phyloP scores from a whole-genome alignment of 2,113 vertebrate species.

The Heterotis niloticus region DNA sequence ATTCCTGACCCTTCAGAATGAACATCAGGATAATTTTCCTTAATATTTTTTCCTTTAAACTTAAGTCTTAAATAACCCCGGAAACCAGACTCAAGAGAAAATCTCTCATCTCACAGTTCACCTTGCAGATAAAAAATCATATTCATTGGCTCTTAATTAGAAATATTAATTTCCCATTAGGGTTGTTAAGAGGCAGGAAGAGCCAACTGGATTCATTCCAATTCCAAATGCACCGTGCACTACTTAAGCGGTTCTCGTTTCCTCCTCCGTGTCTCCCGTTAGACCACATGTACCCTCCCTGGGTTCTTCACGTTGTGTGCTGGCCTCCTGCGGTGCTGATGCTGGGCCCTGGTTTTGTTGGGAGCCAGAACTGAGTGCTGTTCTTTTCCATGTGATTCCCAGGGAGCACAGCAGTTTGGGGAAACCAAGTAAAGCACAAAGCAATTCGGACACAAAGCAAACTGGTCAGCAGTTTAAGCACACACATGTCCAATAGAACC shows the following conservation, averaged over 20 bases:
- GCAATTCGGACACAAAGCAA: too few species aligned
- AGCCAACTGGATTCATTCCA: constrained; percentile 14
- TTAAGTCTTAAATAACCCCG: not conserved
- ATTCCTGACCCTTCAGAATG: too few species aligned
- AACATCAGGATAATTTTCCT: too few species aligned
- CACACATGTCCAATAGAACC: too few species aligned
- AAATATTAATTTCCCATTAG: constrained; percentile 26
- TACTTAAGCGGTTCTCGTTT: not conserved
- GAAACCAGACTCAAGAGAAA: not conserved
- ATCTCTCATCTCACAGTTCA: not conserved
- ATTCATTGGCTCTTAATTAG: constrained; percentile 20
- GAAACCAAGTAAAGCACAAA: too few species aligned
- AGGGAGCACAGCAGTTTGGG: not conserved
- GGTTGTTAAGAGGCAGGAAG: constrained; percentile 15
- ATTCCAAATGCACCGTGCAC: not conserved
- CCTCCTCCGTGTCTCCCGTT: not conserved
- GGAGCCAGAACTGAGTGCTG: not conserved
- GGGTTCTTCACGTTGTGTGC: not conserved
- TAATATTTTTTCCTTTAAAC: too few species aligned
- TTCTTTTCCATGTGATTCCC: constrained; percentile 1
- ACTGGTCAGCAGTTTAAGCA: too few species aligned
- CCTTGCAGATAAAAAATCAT: not conserved
- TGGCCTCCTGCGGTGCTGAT: too few species aligned
- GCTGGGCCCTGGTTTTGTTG: not conserved
- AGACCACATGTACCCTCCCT: not conserved